A percentile compares a stretch with the other conserved stretches of the same genome.
Conservation (phyloP, 1,140 invertebrate species). For the Bombus impatiens region DNA sequence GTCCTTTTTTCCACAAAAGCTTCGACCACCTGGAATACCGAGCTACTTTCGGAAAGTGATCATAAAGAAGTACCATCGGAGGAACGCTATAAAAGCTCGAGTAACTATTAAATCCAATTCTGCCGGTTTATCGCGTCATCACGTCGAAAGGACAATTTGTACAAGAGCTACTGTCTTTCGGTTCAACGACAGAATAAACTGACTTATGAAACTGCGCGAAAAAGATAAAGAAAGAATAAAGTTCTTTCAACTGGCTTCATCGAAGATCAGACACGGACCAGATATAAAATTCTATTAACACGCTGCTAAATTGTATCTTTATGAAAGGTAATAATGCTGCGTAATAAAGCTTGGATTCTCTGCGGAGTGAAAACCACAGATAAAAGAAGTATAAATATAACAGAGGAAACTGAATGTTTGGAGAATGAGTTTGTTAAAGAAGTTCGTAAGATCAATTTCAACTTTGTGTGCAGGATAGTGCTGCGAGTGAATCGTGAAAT, state of each 20-base stretch:
- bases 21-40: not conserved
- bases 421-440: not conserved
- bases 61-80: not conserved
- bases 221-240: not conserved
- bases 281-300: constrained; percentile 33
- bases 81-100: not conserved
- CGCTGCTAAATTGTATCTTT: not conserved
- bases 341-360: not conserved
- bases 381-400: not conserved
- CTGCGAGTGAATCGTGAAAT: not conserved
- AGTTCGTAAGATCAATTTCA: not conserved
- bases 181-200: not conserved
- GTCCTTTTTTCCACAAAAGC: no score
- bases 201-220: no score
- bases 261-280: not conserved
- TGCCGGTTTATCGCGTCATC: not conserved
- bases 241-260: not conserved
- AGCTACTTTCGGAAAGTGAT: not conserved
- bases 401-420: not conserved
- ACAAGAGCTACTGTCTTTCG: not conserved
- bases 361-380: not conserved
- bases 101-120: constrained; percentile 6
- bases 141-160: constrained; percentile 12
- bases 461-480: not conserved
- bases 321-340: not conserved